These are phyloP conservation scores for Taeniopygia guttata DNA, from an alignment of 2,797 vertebrate genomes.

Conservation along the genomic window DNA sequence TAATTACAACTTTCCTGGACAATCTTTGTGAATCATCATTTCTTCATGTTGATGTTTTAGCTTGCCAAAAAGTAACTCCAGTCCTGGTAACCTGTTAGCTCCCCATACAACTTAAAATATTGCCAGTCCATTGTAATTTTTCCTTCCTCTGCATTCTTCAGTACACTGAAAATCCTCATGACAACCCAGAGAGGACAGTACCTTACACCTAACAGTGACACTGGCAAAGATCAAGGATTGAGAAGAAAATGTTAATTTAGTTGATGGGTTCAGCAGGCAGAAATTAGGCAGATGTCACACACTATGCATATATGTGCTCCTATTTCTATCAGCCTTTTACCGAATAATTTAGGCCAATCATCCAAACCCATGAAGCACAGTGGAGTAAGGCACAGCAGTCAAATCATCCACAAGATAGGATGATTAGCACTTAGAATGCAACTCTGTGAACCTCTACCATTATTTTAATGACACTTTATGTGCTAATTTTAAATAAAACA, in stretches of 20 bases:
- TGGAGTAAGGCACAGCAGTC: slow-evolving; percentile 15
- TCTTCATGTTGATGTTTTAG: background rate
- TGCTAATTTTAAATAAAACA: slow-evolving; percentile 55
- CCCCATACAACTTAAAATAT: background rate
- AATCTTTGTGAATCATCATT: background rate
- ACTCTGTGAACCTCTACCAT: background rate
- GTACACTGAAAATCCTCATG: background rate
- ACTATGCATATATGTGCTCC: background rate
- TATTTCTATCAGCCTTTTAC: slow-evolving; percentile 2
- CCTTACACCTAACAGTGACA: background rate
- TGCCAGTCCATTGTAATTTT: background rate
- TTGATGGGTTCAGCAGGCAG: slow-evolving; percentile 31
- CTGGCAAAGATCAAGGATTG: background rate
- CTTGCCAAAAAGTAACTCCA: background rate
- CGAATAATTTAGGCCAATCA: slow-evolving; percentile 3
- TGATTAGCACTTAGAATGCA: slow-evolving; percentile 20
- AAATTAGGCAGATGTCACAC: slow-evolving; percentile 43
- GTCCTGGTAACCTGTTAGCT: background rate
- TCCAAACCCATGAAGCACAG: background rate
- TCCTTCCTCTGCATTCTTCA: background rate
- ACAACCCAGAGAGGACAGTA: background rate
- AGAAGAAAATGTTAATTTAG: slow-evolving; percentile 42
- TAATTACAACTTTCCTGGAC: background rate
- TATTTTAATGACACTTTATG: slow-evolving; percentile 35
- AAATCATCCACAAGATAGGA: background rate